A percentile compares a stretch with the other conserved stretches of the same genome.
Conservation (phyloP, 35 echinoderm and acorn worm species). For the Strongylocentrotus purpuratus region DNA sequence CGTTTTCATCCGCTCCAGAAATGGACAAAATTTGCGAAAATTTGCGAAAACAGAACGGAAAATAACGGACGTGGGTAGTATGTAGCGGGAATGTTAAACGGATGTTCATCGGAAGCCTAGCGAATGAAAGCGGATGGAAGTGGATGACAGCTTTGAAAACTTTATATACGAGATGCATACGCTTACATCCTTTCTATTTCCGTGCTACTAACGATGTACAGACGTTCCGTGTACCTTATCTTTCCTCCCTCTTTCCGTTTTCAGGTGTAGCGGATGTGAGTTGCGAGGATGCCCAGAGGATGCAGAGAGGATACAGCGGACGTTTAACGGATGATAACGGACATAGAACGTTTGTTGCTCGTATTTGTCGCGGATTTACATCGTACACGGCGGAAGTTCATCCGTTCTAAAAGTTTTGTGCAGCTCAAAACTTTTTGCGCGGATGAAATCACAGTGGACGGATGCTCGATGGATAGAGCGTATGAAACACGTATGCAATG, state of each 20-base stretch:
- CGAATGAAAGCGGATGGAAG: slow-evolving; percentile 16
- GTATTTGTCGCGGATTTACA: slow-evolving; percentile 28
- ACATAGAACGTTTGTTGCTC: slow-evolving; percentile 19
- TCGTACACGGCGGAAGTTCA: slow-evolving; percentile 24
- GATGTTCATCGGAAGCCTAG: slow-evolving; percentile 9
- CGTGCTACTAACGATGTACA: slow-evolving; percentile 35
- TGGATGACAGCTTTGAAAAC: too few relatives aligned
- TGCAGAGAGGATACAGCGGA: slow-evolving; percentile 26
- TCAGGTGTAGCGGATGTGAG: too few relatives aligned
- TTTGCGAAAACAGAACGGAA: too few relatives aligned
- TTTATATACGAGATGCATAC: slow-evolving; percentile 42
- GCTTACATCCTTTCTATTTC: slow-evolving; percentile 46
- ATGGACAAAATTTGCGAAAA: neutral
- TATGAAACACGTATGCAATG: slow-evolving; percentile 7
- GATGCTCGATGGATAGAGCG: slow-evolving; percentile 24
- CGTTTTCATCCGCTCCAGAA: slow-evolving; percentile 11
- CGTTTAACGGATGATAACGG: slow-evolving; percentile 26
- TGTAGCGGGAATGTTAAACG: slow-evolving; percentile 30
- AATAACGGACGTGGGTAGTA: too few relatives aligned
- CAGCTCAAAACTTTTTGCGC: slow-evolving; percentile 16
- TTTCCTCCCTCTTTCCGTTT: slow-evolving; percentile 36
- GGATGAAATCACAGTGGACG: slow-evolving; percentile 38
- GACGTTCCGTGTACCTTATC: slow-evolving; percentile 21
- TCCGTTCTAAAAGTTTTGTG: too few relatives aligned
- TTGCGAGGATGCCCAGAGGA: slow-evolving; percentile 34